Evolutionary conservation across 2,888 invertebrate species (phyloP), one percentile per base, ranked within the genome.

Genomic region (Endotricha flammealis): DNA sequence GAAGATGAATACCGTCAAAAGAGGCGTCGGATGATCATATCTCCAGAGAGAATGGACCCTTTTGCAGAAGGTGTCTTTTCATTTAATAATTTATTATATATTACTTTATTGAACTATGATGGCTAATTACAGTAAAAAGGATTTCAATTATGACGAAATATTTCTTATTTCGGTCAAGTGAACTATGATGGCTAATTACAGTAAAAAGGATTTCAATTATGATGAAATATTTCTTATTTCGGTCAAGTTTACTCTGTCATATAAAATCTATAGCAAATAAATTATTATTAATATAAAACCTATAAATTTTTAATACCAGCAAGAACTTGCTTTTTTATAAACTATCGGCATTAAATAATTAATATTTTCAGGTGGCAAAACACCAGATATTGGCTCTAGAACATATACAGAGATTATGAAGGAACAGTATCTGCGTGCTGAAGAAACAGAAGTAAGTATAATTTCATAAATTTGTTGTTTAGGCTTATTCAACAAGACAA

Each of bases 391-490:
- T 53, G 94, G 95, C 39, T 95, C 96, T 3, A 90, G 99, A 65
- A 97, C 97, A 8, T 99, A 96, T 72, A 95, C 95, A 27, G 96
- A 97, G 77, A 97, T 99, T 88, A 98, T 99, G 97, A 93, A 93
- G 69, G 99, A 99, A 74, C 96, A 97, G 74, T 89, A 94, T 71
- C 90, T 98, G 8, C 92, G 94, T 65, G 94, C 94, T 34, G 95
- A 95, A 87, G 96, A 97, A 87, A 94, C 93, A 59, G 96, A 98
- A 88, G 97, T 97, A 81, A 79, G 79, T 73, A 35, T 34, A 32
- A 31, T 40, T 25, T 20, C 27, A 32, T 9, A 12, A 24, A 16
- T 11, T 16, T 23, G 8, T 9, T 20, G 4, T 20, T n/a, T n/a
- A n/a, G n/a, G n/a, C n/a, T n/a, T n/a, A 29, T 12, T 11, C n/a